Evolutionary conservation across 2,888 invertebrate species (phyloP), one percentile per base, ranked within the genome.

Genomic region (Rhingia rostrata): DNA sequence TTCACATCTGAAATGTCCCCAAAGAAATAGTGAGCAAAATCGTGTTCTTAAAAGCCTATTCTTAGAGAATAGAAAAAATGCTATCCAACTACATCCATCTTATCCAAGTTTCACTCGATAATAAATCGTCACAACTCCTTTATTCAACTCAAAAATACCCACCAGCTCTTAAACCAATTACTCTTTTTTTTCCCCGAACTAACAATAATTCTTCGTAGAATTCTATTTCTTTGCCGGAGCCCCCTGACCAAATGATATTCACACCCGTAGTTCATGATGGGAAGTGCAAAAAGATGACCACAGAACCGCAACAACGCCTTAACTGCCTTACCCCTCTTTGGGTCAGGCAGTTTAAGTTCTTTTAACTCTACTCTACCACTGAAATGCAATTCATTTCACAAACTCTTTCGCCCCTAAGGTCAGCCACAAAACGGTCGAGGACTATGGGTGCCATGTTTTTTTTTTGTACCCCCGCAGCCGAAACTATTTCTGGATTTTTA

Each of bases 321-420:
- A n/a, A n/a, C n/a, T n/a, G n/a, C n/a, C n/a, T n/a, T n/a, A n/a
- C n/a, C n/a, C n/a, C 14, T 1, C 35, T 49, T 64, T 60, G 9
- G 60, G 51, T 56, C 69, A 54, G 61, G 78, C 72, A 56, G 72
- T 84, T 84, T 39, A 80, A 84, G 47, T 64, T 54, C 64, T 61
- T 74, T 80, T 60, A 74, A 83, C 73, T 74, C 70, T 47, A 49
- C 60, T 80, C 75, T 49, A n/a, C 84, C 75, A 80, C 74, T 39
- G 49, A 74, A 84, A 60, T 84, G 80, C 84, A 84, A 84, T 84
- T 75, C 54, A 47, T 70, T 64, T 39, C 47, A 22, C 51, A 84
- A 79, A 66, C 60, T 70, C 70, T 61, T 74, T 67, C 58, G 43
- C 69, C 79, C 63, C 64, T 67, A 66, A 70, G 84, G 80, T 84